Conservation (phyloP, 2,888 invertebrate genomes). For the Erynnis tages region DNA sequence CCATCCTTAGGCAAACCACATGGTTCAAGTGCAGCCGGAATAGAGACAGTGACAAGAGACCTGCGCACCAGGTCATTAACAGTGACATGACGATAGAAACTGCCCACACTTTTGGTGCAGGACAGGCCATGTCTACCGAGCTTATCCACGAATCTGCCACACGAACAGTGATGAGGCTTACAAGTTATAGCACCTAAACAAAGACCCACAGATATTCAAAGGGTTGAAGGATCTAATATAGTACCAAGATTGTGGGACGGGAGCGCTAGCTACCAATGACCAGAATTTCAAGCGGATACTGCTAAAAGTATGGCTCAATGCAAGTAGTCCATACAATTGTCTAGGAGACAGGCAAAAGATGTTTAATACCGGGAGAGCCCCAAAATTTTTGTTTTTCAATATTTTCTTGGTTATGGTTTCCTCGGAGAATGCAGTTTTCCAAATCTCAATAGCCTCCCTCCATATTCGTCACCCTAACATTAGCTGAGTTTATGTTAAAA, state of each 20-base stretch:
- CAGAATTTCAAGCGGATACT: neutral
- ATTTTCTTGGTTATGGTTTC: neutral
- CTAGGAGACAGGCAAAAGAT: neutral
- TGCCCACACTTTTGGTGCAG: too few species aligned
- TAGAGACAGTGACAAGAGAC: too few species aligned
- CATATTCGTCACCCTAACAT: constrained; percentile 2
- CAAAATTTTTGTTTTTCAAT: neutral
- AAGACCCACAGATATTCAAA: too few species aligned
- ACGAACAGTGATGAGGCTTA: too few species aligned
- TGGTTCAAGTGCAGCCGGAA: too few species aligned
- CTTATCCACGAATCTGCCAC: too few species aligned
- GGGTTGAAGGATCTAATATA: too few species aligned
- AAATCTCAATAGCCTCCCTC: neutral
- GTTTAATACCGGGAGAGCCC: neutral
- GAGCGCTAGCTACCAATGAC: neutral
- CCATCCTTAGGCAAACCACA: too few species aligned
- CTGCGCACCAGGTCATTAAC: too few species aligned
- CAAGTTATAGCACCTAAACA: too few species aligned
- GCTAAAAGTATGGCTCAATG: neutral
- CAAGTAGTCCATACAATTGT: neutral
- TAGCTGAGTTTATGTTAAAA: neutral
- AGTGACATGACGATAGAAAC: too few species aligned
- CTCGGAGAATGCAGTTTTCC: neutral
- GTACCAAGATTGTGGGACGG: neutral
- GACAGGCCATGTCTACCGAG: too few species aligned